Base-by-base conservation (phyloP, 2,113 vertebrate genomes). In the Leucopsar rothschildi region DNA sequence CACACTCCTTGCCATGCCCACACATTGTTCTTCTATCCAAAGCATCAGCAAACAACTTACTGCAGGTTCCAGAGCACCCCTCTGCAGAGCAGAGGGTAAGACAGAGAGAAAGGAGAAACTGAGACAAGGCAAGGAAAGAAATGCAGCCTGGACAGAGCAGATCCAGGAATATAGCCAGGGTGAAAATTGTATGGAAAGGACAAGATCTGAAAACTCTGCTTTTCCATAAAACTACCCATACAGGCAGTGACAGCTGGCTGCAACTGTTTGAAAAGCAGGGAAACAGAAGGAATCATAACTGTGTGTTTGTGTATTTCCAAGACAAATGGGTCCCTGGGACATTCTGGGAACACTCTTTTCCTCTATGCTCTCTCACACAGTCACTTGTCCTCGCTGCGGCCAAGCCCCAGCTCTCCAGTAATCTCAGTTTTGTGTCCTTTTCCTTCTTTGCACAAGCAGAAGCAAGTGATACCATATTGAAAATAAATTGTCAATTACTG, bases 401-500 rank as follows among this genome's bases (percentile, higher is more conserved):
- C 90, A 75, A 93, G 33, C 29, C 55, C 42, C 65, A 86, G 47
- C 78, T 44, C 69, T 40, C 6, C 8, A 20, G 15, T 27, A 66
- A 80, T 35, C 69, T 73, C 60, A 61, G 9, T 37, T 72, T 60
- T 37, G 4, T 33, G 39, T 55, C 33, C 86, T 53, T 64, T 64
- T 40, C 28, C 71, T 57, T 77, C 52, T 87, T 85, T 76, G 39
- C 66, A 83, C 39, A 31, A 65, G 60, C 73, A 79, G 75, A 82
- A 93, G 37, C 15, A 22, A 92, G 86, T 56, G 80, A 84, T 82
- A 93, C 66, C 63, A 63, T 71, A 90, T 78, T 92, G 93, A 86
- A 95, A 97, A 96, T 88, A 95, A 97, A 97, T 95, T 96, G 94
- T 96, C 96, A 95, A 95, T 97, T 97, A 97, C 93, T 8, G 29